Evolutionary conservation across 2,797 vertebrate genomes (phyloP).

Genomic region (Premnoplex brunnescens): DNA sequence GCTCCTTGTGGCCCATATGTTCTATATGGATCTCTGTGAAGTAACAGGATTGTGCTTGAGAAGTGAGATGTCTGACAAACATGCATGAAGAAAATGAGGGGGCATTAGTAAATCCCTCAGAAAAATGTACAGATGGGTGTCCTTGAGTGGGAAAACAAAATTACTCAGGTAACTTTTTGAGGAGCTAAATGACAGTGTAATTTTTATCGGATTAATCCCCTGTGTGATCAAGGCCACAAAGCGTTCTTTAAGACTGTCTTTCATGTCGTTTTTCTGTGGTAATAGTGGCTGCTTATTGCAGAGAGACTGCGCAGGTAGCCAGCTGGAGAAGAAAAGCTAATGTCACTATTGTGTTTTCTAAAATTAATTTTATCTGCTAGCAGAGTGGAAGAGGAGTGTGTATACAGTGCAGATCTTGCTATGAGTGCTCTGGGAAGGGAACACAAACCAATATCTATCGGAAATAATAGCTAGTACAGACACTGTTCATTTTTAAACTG

Average conservation of each 20-base stretch:
- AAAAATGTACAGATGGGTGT: not conserved
- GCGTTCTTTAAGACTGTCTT: not conserved
- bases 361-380: not conserved
- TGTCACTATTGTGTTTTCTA: not conserved
- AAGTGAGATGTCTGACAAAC: not conserved
- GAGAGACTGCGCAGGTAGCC: not conserved
- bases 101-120: not conserved
- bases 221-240: not conserved
- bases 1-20: not conserved
- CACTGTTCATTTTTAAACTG: not conserved
- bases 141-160: not conserved
- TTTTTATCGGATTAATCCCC: not conserved
- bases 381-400: not conserved
- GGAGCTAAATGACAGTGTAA: not conserved
- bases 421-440: not conserved
- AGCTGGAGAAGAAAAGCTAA: not conserved
- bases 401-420: not conserved
- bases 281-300: not conserved
- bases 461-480: not conserved
- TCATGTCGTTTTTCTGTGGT: not conserved
- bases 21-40: not conserved
- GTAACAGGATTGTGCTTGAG: not conserved
- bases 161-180: not conserved
- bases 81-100: not conserved
- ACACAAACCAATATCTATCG: accelerated